A percentile compares a stretch with the other conserved stretches of the same genome.
Conservation (phyloP, 2,113 vertebrate genomes). For the Platysteira castanea region DNA sequence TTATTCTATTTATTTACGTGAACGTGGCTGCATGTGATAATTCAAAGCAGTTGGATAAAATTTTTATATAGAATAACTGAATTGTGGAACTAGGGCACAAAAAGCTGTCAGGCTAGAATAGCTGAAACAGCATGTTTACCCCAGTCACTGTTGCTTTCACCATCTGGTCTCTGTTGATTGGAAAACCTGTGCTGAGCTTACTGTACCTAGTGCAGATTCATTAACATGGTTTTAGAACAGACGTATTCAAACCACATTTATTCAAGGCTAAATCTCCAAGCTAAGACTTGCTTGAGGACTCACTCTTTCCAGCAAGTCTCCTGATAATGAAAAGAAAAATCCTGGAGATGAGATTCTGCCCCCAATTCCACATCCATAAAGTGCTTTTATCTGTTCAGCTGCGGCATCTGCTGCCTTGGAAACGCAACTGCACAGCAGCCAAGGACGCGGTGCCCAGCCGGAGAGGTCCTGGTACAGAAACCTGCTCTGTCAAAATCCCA, state of each 20-base stretch:
- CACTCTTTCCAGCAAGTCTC: neutral
- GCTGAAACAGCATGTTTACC: neutral
- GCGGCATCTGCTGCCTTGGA: constrained; percentile 43
- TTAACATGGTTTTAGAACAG: neutral
- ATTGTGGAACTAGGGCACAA: neutral
- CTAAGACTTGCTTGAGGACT: neutral
- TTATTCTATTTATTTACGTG: neutral
- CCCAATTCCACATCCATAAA: neutral
- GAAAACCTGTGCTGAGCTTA: neutral
- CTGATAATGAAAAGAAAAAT: neutral
- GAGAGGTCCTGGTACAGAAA: neutral
- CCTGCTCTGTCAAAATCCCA: neutral
- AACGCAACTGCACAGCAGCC: constrained; percentile 18
- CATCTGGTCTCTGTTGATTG: neutral
- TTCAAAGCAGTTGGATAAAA: neutral
- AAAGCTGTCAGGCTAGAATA: neutral
- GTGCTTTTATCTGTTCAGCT: neutral
- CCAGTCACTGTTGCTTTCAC: neutral
- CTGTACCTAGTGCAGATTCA: neutral
- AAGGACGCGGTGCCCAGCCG: rapidly evolving
- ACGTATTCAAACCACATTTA: neutral
- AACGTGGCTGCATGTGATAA: neutral
- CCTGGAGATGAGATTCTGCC: neutral
- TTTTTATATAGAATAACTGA: neutral
- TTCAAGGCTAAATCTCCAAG: neutral